phyloP scores from a whole-genome alignment of 2,113 vertebrate genomes.

The Ahaetulla prasina region DNA sequence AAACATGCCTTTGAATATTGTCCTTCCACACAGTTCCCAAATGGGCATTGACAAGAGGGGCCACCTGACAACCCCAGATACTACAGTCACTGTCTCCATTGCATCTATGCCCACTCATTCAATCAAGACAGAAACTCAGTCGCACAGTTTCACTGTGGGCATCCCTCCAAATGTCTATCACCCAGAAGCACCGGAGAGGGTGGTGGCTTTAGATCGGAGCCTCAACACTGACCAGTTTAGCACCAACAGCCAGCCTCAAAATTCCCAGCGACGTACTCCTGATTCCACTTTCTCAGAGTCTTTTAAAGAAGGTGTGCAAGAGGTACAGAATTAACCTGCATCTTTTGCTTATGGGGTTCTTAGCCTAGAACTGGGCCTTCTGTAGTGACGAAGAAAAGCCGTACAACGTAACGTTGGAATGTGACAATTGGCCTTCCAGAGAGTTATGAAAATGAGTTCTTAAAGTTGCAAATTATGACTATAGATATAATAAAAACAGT shows the following conservation, averaged over 20 bases:
- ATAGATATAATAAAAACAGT: neutral
- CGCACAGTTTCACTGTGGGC: slow-evolving; percentile 83
- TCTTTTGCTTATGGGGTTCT: neutral
- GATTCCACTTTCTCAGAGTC: slow-evolving; percentile 94
- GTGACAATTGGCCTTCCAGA: neutral
- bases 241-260: slow-evolving; percentile 73
- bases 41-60: slow-evolving; percentile 83
- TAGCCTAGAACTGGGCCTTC: neutral
- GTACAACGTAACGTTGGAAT: neutral
- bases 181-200: slow-evolving; percentile 71
- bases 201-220: slow-evolving; percentile 82
- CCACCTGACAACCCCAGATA: slow-evolving; percentile 87
- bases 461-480: neutral
- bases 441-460: neutral
- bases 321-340: slow-evolving; percentile 69
- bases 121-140: slow-evolving; percentile 87
- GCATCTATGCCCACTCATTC: slow-evolving; percentile 84
- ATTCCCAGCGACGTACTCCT: slow-evolving; percentile 85
- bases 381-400: neutral
- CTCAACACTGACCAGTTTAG: slow-evolving; percentile 82
- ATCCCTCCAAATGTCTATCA: slow-evolving; percentile 76
- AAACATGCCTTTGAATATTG: slow-evolving; percentile 87
- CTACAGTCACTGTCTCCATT: slow-evolving; percentile 91
- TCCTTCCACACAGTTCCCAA: slow-evolving; percentile 79
- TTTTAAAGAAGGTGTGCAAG: slow-evolving; percentile 90